A percentile compares a stretch with the other conserved stretches of the same genome.
Evolutionary conservation across 2,888 invertebrate genomes (phyloP).

Genomic region (Scelioninae gen. 1): DNA sequence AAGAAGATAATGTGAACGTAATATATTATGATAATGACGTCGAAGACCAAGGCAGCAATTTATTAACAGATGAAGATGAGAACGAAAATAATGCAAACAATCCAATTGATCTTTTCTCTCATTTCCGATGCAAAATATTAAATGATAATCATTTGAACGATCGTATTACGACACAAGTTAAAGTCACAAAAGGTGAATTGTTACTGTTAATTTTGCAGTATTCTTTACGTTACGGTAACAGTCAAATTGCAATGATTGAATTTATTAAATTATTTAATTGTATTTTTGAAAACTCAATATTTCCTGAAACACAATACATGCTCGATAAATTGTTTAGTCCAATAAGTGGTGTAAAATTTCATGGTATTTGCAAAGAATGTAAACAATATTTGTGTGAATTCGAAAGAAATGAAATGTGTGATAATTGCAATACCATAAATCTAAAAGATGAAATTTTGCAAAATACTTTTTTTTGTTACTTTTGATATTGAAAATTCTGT

Average conservation of each 20-base stretch:
- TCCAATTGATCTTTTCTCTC: no score
- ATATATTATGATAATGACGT: no score
- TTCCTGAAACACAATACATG: slow-evolving; percentile 10
- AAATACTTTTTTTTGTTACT: no score
- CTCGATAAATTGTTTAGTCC: slow-evolving; percentile 23
- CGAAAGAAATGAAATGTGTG: slow-evolving; percentile 2
- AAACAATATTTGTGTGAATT: slow-evolving; percentile 24
- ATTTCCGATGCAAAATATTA: not conserved
- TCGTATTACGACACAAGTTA: not conserved
- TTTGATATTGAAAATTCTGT: no score
- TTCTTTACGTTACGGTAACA: slow-evolving; percentile 6
- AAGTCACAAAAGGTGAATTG: slow-evolving; percentile 31
- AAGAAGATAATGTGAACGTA: no score
- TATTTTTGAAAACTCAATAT: slow-evolving; percentile 6
- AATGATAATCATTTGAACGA: slow-evolving; percentile 1
- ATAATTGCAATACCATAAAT: not conserved
- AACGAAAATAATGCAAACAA: no score
- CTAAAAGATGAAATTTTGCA: no score
- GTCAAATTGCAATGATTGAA: slow-evolving; percentile 17
- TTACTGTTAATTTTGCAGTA: slow-evolving; percentile 15
- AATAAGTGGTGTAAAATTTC: slow-evolving; percentile 13
- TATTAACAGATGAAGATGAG: no score
- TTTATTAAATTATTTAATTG: slow-evolving; percentile 16
- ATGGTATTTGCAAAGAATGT: slow-evolving; percentile 16
- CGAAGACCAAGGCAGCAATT: no score